These are phyloP conservation scores for Planococcus citri DNA, from an alignment of 1,140 invertebrate genomes.

Conservation along the genomic window DNA sequence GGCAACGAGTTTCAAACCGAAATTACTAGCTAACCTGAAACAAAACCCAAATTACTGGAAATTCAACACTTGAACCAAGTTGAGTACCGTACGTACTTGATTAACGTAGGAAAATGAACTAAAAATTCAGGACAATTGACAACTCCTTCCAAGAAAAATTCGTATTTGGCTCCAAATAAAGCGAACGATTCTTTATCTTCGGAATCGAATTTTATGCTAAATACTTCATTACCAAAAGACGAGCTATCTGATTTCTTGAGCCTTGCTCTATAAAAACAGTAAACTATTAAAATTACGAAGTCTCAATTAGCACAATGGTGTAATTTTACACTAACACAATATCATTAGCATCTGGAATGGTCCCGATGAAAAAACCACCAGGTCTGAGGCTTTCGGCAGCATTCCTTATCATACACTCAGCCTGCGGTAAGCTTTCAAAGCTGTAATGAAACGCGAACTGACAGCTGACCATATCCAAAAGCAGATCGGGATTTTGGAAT, in stretches of 20 bases:
- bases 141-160: conserved; percentile 88
- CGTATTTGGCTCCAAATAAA: conserved; percentile 91
- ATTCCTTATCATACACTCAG: conserved; percentile 85
- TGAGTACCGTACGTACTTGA: conserved; percentile 36
- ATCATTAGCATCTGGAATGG: conserved; percentile 84
- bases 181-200: conserved; percentile 55
- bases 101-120: conserved; percentile 78
- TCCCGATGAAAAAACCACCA: conserved; percentile 94
- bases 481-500: conserved; percentile 33
- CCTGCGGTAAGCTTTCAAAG: conserved; percentile 86
- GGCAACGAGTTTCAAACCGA: conserved; percentile 44
- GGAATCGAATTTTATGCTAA: conserved; percentile 63
- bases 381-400: conserved; percentile 72
- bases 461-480: conserved; percentile 84
- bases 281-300: conserved; percentile 23
- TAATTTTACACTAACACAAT: conserved; percentile 52
- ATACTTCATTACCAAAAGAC: conserved; percentile 78
- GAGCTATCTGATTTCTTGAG: conserved; percentile 45
- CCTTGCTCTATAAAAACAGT: conserved; percentile 37
- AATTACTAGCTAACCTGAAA: conserved; percentile 43
- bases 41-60: conserved; percentile 24
- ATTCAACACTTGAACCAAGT: background rate
- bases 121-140: conserved; percentile 98
- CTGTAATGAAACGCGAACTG: conserved; percentile 97
- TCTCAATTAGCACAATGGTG: conserved; percentile 1